Percentiles rank a stretch among this genome's conserved stretches.
Evolutionary conservation across 1,140 invertebrate species (phyloP).

Genomic region (Hyles vespertilio): DNA sequence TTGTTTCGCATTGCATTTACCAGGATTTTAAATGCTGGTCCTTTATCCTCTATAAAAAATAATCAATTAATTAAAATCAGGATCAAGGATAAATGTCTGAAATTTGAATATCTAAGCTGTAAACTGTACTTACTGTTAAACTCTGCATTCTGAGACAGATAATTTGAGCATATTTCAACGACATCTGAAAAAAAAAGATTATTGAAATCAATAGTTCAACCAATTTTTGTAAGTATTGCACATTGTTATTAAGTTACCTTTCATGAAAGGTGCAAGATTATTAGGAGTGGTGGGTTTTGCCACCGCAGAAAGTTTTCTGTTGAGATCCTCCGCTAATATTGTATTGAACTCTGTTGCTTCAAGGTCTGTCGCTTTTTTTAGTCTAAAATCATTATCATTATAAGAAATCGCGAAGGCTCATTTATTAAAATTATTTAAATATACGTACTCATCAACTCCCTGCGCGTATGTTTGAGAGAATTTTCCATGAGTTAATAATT

Average conservation of each 20-base stretch:
- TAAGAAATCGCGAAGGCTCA: no score
- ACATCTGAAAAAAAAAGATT: constrained; percentile 41
- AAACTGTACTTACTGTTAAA: constrained; percentile 40
- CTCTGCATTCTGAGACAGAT: constrained; percentile 52
- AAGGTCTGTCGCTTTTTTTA: constrained; percentile 42
- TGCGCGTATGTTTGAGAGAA: constrained; percentile 43
- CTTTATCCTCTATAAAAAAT: constrained; percentile 53
- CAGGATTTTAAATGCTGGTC: constrained; percentile 45
- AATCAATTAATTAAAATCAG: not conserved
- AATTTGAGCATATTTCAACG: constrained; percentile 47
- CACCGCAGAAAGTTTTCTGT: constrained; percentile 28
- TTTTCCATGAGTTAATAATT: constrained; percentile 44
- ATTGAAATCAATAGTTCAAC: not conserved
- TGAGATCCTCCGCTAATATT: constrained; percentile 33
- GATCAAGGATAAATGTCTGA: constrained; percentile 1
- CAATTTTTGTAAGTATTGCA: not conserved
- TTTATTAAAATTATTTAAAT: no score
- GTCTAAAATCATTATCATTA: constrained; percentile 21
- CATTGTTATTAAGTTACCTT: constrained; percentile 26
- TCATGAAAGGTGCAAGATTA: constrained; percentile 40
- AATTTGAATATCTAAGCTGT: no score
- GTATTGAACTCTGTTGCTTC: constrained; percentile 44
- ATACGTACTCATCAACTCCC: constrained; percentile 44
- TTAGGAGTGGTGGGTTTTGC: constrained; percentile 34
- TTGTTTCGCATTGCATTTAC: constrained; percentile 43